Percentiles rank a stretch among this genome's conserved stretches.
Conservation (phyloP, 2,797 vertebrate genomes). For the Argyrosomus regius region DNA sequence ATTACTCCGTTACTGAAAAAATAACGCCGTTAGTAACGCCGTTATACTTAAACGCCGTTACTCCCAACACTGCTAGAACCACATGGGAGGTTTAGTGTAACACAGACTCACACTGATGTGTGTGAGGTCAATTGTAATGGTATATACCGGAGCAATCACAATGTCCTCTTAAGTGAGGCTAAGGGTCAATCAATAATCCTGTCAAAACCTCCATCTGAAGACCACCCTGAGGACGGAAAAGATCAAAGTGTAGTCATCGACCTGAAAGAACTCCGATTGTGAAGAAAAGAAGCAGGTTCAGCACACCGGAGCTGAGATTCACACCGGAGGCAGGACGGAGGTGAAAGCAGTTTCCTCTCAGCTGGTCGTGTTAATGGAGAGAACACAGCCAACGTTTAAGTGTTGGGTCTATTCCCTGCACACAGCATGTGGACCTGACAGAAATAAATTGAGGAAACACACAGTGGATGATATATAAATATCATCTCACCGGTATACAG, state of each 20-base stretch:
- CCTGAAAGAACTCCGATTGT: slow-evolving; percentile 1
- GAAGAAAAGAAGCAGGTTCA: slow-evolving; percentile 24
- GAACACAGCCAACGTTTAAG: slow-evolving; percentile 1
- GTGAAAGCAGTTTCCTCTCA: slow-evolving; percentile 15
- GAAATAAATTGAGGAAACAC: neutral
- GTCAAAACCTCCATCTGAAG: slow-evolving; percentile 39
- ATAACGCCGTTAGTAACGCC: no score
- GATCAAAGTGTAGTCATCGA: slow-evolving; percentile 41
- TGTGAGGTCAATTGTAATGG: slow-evolving; percentile 17
- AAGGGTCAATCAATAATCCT: slow-evolving; percentile 44
- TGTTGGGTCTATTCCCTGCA: neutral
- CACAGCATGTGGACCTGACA: neutral
- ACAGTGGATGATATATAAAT: neutral
- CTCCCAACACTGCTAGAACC: no score
- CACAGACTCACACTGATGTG: slow-evolving; percentile 1
- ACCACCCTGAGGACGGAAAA: slow-evolving; percentile 12
- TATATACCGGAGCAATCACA: slow-evolving; percentile 12
- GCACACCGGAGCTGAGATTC: neutral
- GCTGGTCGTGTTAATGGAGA: neutral
- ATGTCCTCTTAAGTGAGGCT: slow-evolving; percentile 28
- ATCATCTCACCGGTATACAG: neutral
- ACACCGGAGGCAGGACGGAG: slow-evolving; percentile 1
- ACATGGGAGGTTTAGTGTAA: neutral
- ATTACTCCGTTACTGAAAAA: no score
- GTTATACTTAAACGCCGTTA: no score